phyloP scores from a whole-genome alignment of 2,113 vertebrate species.

The Zapornia atra region DNA sequence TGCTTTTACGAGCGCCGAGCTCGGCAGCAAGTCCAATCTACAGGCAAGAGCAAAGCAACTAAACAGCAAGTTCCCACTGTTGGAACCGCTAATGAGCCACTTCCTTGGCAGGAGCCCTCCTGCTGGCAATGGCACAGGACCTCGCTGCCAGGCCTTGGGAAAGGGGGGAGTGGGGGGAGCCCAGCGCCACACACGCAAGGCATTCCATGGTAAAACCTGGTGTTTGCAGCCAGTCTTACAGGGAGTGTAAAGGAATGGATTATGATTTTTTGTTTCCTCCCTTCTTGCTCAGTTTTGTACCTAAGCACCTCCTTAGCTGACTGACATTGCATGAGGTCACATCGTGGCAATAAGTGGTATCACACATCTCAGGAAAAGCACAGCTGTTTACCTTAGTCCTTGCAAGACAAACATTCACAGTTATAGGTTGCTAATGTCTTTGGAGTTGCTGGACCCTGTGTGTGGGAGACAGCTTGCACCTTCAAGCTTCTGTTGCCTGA shows the following conservation, averaged over 20 bases:
- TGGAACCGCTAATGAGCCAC: background rate
- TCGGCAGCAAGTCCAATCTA: background rate
- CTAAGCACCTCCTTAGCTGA: background rate
- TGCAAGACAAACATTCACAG: background rate
- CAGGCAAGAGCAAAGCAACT: background rate
- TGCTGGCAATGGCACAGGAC: background rate
- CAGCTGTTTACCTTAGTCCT: background rate
- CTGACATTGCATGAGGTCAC: background rate
- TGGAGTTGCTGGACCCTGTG: background rate
- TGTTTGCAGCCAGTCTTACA: background rate
- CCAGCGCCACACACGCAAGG: background rate
- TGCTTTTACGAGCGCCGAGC: background rate
- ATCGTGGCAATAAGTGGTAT: background rate
- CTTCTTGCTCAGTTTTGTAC: background rate
- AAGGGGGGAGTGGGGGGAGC: background rate
- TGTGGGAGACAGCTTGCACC: background rate
- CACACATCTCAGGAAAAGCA: background rate
- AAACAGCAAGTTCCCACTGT: background rate
- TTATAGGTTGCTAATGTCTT: background rate
- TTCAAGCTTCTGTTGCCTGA: background rate
- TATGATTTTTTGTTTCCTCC: background rate
- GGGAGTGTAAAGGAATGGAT: background rate
- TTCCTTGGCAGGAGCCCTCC: conserved; percentile 10
- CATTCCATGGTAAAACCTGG: background rate
- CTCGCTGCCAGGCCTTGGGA: background rate